Evolutionary conservation across 2,113 vertebrate genomes (phyloP).

Genomic region (Platysteira castanea): DNA sequence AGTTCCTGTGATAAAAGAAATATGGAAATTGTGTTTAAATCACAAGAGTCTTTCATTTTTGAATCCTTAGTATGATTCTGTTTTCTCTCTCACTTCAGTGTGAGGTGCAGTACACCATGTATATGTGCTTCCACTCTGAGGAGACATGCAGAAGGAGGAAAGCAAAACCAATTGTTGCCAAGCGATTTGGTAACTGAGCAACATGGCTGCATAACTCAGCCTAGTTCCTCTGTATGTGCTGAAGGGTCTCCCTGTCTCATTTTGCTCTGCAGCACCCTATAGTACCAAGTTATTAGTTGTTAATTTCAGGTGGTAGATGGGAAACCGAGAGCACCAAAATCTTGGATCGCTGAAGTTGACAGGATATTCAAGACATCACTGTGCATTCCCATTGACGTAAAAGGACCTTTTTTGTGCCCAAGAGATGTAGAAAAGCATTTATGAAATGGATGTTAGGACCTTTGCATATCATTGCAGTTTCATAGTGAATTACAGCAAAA

Average conservation of each 20-base stretch:
- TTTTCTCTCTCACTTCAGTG: background rate
- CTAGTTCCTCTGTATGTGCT: background rate
- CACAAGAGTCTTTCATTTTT: background rate
- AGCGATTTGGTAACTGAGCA: background rate
- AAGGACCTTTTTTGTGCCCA: background rate
- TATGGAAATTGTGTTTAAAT: background rate
- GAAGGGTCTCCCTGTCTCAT: background rate
- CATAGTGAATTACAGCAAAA: background rate
- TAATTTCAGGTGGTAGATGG: background rate
- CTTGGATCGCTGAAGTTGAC: background rate
- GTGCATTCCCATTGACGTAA: background rate
- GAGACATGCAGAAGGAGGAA: background rate
- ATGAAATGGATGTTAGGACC: background rate
- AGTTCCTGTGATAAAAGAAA: background rate
- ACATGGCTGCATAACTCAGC: background rate
- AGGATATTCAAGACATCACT: background rate
- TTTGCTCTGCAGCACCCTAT: background rate
- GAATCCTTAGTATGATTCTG: background rate
- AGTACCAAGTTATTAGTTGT: background rate
- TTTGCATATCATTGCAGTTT: background rate
- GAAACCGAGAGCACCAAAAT: background rate
- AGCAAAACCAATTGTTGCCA: background rate
- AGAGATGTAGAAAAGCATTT: background rate
- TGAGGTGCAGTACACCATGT: fast-evolving
- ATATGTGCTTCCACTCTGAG: background rate